Conservation (phyloP, 2,797 vertebrate genomes). For the Hoplostethus mediterraneus region DNA sequence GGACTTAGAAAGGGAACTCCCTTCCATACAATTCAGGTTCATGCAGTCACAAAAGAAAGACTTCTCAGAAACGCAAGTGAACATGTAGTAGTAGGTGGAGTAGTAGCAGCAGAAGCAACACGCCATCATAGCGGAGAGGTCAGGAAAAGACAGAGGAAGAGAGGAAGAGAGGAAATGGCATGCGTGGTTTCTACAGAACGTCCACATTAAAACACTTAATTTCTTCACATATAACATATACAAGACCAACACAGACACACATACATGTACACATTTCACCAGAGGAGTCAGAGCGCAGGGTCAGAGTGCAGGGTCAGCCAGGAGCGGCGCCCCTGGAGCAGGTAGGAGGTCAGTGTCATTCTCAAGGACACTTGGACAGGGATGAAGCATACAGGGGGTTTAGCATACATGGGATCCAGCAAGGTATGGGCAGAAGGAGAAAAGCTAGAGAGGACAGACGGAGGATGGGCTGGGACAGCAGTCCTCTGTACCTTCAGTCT, state of each 20-base stretch:
- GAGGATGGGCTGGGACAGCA: not conserved
- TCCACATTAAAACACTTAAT: not conserved
- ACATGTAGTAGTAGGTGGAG: not conserved
- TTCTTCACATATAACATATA: not conserved
- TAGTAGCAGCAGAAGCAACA: conserved; percentile 11
- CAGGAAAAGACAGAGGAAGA: not conserved
- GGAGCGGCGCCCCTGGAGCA: conserved; percentile 17
- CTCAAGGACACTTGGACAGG: conserved; percentile 33
- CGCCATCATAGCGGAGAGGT: not conserved
- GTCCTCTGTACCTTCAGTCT: conserved; percentile 91
- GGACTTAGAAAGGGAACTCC: conserved; percentile 1
- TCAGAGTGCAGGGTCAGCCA: conserved; percentile 38
- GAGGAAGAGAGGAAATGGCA: not conserved
- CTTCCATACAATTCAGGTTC: not conserved
- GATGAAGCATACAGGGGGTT: conserved; percentile 45
- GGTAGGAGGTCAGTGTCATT: conserved; percentile 41
- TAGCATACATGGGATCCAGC: conserved; percentile 28
- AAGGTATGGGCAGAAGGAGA: not conserved
- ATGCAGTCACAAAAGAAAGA: conserved; percentile 9
- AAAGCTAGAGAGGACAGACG: conserved; percentile 9
- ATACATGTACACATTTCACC: conserved; percentile 54
- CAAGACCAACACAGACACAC: conserved; percentile 38
- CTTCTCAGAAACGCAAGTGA: conserved; percentile 6
- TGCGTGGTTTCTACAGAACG: not conserved
- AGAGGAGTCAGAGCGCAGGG: conserved; percentile 37